phyloP scores from a whole-genome alignment of 2,888 invertebrate genomes.

The Philereme transversata region DNA sequence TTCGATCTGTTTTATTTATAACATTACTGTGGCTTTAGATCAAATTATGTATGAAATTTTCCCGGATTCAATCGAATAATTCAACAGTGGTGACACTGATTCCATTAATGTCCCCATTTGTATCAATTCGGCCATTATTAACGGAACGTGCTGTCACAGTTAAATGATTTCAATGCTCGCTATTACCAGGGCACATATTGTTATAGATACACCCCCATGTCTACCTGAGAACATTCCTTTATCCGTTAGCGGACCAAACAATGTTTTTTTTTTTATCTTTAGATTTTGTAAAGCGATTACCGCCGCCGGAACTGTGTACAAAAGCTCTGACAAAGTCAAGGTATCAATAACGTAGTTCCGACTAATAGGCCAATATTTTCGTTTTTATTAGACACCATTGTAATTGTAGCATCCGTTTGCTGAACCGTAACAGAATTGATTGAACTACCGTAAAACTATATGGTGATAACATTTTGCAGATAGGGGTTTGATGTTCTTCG shows the following conservation, averaged over 20 bases:
- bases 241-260: conserved; percentile 63
- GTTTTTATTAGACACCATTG: conserved; percentile 70
- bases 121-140: conserved; percentile 60
- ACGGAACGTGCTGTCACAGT: conserved; percentile 58
- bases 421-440: conserved; percentile 35
- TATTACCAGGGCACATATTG: conserved; percentile 56
- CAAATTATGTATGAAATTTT: conserved; percentile 38
- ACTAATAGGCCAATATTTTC: conserved; percentile 76
- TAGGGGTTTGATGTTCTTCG: conserved; percentile 5
- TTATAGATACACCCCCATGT: conserved; percentile 64
- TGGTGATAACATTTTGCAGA: conserved; percentile 28
- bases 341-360: conserved; percentile 80
- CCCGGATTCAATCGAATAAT: conserved; percentile 40
- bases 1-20: conserved; percentile 26
- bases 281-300: conserved; percentile 70
- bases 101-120: conserved; percentile 57
- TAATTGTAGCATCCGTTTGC: conserved; percentile 63
- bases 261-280: conserved; percentile 66
- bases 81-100: conserved; percentile 48
- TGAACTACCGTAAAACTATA: conserved; percentile 41
- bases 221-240: conserved; percentile 72
- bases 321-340: conserved; percentile 70
- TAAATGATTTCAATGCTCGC: conserved; percentile 59
- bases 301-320: conserved; percentile 76
- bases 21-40: conserved; percentile 28